Percentiles rank a stretch among this genome's conserved stretches.
These are phyloP conservation scores for Sycophaga agraensis DNA, from an alignment of 1,140 invertebrate genomes.

Conservation along the genomic window DNA sequence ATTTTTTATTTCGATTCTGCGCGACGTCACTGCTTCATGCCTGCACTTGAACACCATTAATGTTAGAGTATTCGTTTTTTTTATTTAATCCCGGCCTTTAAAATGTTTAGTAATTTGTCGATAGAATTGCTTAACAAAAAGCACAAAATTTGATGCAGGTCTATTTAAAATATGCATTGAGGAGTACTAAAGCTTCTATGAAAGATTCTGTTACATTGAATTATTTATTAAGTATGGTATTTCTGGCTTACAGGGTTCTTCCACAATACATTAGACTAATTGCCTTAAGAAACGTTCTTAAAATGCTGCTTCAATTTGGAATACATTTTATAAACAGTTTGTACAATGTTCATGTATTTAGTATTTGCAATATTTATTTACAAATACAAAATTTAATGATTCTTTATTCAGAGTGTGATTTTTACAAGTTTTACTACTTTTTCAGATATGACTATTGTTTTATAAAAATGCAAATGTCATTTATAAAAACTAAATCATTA, in stretches of 20 bases:
- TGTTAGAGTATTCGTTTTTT: too few species aligned
- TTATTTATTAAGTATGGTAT: constrained; percentile 11
- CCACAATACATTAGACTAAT: neutral
- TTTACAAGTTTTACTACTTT: neutral
- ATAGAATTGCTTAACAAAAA: too few species aligned
- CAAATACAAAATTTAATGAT: neutral
- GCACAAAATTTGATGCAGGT: too few species aligned
- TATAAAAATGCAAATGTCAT: constrained; percentile 13
- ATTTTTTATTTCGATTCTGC: too few species aligned
- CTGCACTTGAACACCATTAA: too few species aligned
- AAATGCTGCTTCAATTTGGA: neutral
- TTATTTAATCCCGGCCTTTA: too few species aligned
- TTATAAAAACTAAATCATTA: neutral
- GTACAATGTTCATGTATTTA: too few species aligned
- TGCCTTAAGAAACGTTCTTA: too few species aligned
- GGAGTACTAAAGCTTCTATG: neutral
- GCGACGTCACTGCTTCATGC: too few species aligned
- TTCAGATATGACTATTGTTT: constrained; percentile 6
- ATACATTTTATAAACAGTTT: neutral
- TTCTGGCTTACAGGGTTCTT: neutral
- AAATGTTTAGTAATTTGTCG: too few species aligned
- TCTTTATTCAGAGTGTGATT: too few species aligned
- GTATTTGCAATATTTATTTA: neutral
- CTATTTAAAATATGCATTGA: too few species aligned
- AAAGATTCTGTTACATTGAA: neutral